These are phyloP conservation scores for Petrolisthes cinctipes DNA, from an alignment of 2,888 invertebrate species.

Conservation along the genomic window DNA sequence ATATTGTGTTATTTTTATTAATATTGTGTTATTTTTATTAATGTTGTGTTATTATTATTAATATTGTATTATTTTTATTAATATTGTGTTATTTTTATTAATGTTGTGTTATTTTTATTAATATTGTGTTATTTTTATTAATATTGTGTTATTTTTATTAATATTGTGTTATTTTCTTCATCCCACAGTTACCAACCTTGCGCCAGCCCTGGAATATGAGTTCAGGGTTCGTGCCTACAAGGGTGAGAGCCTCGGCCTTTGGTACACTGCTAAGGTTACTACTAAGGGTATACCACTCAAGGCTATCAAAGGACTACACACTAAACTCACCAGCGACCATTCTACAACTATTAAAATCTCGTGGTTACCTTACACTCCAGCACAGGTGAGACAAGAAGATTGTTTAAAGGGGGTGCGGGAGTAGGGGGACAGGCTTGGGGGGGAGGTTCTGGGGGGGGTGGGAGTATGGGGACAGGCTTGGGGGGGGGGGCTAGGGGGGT, in stretches of 20 bases:
- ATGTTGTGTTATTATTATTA: neutral
- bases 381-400: too few species aligned
- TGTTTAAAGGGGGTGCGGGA: too few species aligned
- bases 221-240: slow-evolving; percentile 73
- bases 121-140: too few species aligned
- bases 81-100: too few species aligned
- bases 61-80: too few species aligned
- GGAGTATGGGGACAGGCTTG: too few species aligned
- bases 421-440: too few species aligned
- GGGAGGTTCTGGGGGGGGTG: too few species aligned
- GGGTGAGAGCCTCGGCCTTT: slow-evolving; percentile 65
- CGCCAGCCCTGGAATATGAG: slow-evolving; percentile 73
- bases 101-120: too few species aligned
- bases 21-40: neutral
- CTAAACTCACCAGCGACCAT: slow-evolving; percentile 72
- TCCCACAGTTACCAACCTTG: slow-evolving; percentile 73
- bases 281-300: slow-evolving; percentile 66
- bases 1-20: too few species aligned
- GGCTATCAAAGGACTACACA: slow-evolving; percentile 64
- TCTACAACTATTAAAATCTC: slow-evolving; percentile 74
- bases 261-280: slow-evolving; percentile 54
- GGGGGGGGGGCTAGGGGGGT: too few species aligned
- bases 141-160: neutral
- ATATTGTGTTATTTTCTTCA: neutral
- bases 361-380: slow-evolving; percentile 72